phyloP scores from a whole-genome alignment of 2,113 vertebrate genomes.

The Gracilinanus agilis region DNA sequence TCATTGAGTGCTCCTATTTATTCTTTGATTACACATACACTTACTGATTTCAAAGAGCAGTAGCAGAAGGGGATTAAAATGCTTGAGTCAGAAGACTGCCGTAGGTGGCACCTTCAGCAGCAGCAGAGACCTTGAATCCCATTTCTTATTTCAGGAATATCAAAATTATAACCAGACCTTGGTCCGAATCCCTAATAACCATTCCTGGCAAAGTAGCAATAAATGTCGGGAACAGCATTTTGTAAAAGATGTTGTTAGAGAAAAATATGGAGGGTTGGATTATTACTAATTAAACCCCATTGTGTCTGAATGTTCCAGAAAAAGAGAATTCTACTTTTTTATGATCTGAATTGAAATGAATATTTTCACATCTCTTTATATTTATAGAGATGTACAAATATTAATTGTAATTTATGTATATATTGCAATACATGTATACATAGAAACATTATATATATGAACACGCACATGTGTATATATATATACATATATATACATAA shows the following conservation, averaged over 20 bases:
- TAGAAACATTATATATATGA: too few relatives aligned
- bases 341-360: not conserved
- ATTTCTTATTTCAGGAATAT: constrained; percentile 39
- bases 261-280: not conserved
- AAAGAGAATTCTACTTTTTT: not conserved
- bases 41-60: constrained; percentile 78
- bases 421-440: too few relatives aligned
- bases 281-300: not conserved
- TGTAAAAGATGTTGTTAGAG: not conserved
- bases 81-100: constrained; percentile 60
- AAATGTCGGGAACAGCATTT: not conserved
- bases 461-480: too few relatives aligned
- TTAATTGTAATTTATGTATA: too few relatives aligned
- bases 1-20: constrained; percentile 74
- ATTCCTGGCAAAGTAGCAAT: not conserved
- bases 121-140: constrained; percentile 41
- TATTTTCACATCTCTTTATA: too few relatives aligned
- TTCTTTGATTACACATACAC: constrained; percentile 77
- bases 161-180: constrained; percentile 24
- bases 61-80: constrained; percentile 67
- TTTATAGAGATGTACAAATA: too few relatives aligned
- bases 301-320: not conserved
- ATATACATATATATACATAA: too few relatives aligned
- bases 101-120: constrained; percentile 57
- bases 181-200: not conserved